Evolutionary conservation across 2,113 vertebrate genomes (phyloP), one percentile per base, ranked within the genome.

Genomic region (Cyrtonyx montezumae): DNA sequence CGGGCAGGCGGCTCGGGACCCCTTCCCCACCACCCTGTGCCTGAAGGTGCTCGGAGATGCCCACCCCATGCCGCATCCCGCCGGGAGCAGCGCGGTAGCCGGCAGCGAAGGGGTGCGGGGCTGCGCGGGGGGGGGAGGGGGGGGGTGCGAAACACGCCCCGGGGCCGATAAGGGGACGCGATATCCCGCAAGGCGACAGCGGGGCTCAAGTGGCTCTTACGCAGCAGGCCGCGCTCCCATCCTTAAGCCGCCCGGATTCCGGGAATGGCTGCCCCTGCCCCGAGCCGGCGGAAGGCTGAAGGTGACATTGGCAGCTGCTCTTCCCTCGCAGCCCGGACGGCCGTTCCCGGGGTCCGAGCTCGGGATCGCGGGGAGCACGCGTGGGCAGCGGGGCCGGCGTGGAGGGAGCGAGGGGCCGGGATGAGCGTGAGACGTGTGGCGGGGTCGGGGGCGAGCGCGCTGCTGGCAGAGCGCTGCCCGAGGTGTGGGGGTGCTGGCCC

Each of bases 171-270:
- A 94, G 90, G 53, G 96, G 87, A 94, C 68, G 23, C 75, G 95
- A 95, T 95, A 95, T 92, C 87, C 90, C 55, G 55, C 93, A 91
- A 96, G 88, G 91, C 93, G 71, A 95, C 93, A 91, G 93, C 87
- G 86, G 87, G 93, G 95, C 95, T 96, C 95, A 94, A 96, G 95
- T 96, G 94, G 95, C 95, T 96, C 93, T 96, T 95, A 96, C 94
- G 94, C 93, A 94, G 94, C 93, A 93, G 84, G 77, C 93, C 77
- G 79, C 65, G 80, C 87, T 92, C 86, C 87, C 94, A 94, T 94
- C 87, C 93, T 92, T 95, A 96, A 95, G 93, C 95, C 89, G 69
- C 84, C 88, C 69, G 79, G 61, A 96, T 96, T 96, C 95, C 95
- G 86, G 94, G 93, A 91, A 96, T 94, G 91, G 88, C 95, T 93